Evolutionary conservation across 2,888 invertebrate species (phyloP).

Genomic region (Macropis europaea): DNA sequence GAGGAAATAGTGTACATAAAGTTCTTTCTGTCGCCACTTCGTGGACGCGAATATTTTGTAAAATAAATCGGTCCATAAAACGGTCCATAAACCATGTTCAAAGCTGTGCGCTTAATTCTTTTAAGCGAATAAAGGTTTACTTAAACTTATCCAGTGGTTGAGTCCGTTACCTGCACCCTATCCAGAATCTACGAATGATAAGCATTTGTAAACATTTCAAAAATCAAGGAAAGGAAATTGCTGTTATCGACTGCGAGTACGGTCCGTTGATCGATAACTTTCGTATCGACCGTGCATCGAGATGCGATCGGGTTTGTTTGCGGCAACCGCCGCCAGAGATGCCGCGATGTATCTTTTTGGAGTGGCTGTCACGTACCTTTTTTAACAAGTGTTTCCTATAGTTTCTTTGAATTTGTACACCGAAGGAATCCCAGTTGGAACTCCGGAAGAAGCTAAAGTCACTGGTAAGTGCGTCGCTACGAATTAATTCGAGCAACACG

Average conservation of each 20-base stretch:
- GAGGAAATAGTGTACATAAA: slow-evolving; percentile 29
- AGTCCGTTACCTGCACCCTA: too few species aligned
- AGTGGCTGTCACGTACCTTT: neutral
- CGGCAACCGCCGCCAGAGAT: neutral
- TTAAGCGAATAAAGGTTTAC: slow-evolving; percentile 11
- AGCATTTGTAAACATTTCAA: too few species aligned
- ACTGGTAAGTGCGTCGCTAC: neutral
- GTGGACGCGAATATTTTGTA: slow-evolving; percentile 14
- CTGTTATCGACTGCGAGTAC: neutral
- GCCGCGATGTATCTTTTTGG: neutral
- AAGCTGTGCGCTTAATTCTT: slow-evolving; percentile 1
- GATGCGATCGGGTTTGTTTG: neutral
- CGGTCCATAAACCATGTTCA: neutral
- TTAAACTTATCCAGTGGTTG: neutral
- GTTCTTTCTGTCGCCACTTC: neutral
- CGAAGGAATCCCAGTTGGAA: neutral
- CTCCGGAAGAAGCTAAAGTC: neutral
- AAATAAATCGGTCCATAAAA: neutral
- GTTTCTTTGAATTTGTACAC: neutral
- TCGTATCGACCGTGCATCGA: neutral
- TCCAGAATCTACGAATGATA: too few species aligned
- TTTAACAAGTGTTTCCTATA: neutral
- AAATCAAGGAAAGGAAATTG: too few species aligned
- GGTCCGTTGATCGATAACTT: neutral
- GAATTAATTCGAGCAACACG: neutral